Evolutionary conservation across 2,113 vertebrate genomes (phyloP).

Genomic region (Dasypus novemcinctus): DNA sequence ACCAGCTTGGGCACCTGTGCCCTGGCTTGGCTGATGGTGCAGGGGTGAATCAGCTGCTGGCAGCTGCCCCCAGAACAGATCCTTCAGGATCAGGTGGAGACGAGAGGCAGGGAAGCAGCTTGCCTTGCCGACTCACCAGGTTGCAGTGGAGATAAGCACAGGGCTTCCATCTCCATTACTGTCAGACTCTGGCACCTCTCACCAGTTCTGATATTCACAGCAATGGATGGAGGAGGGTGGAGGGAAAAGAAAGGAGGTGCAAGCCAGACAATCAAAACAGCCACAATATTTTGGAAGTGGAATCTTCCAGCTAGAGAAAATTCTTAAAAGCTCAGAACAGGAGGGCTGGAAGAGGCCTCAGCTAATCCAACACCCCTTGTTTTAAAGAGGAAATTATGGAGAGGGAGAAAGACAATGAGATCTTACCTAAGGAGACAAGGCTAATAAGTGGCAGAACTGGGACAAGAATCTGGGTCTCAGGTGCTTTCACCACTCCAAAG

Average conservation of each 20-base stretch:
- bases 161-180: slow-evolving; percentile 50
- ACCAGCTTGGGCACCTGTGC: background rate
- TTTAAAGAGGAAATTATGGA: background rate
- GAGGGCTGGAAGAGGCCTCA: background rate
- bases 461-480: background rate
- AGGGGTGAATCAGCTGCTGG: background rate
- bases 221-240: background rate
- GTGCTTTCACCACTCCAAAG: background rate
- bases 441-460: background rate
- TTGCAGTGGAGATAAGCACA: slow-evolving; percentile 30
- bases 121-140: background rate
- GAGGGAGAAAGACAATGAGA: background rate
- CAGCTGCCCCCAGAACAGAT: background rate
- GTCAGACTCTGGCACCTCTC: slow-evolving; percentile 41
- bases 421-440: background rate
- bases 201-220: slow-evolving; percentile 36
- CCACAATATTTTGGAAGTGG: slow-evolving; percentile 48
- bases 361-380: background rate
- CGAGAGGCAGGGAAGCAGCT: background rate
- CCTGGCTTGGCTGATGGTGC: slow-evolving; percentile 15
- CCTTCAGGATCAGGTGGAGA: background rate
- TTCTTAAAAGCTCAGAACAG: background rate
- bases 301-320: slow-evolving; percentile 47
- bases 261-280: slow-evolving; percentile 39
- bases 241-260: background rate